Base-by-base conservation (phyloP, 2,113 vertebrate species). In the Gymnarchus niloticus region DNA sequence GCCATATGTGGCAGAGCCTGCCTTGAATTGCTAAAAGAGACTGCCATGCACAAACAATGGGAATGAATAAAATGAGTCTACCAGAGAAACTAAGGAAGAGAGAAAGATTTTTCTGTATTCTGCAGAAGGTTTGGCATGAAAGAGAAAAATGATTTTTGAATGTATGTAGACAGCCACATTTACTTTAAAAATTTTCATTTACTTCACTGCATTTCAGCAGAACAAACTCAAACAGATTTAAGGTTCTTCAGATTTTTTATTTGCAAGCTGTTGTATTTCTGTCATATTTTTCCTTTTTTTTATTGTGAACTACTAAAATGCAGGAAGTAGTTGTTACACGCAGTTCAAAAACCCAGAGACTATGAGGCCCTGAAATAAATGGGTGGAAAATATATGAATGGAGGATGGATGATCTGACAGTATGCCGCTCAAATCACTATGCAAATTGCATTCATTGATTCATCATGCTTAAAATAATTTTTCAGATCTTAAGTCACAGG, bases 1-100 rank as follows among this genome's bases (percentile, higher is more conserved):
- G 94, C 93, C 93, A 95, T 92, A 93, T 94, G 92, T 92, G 91
- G 93, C 89, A 89, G 93, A 89, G 94, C 94, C 94, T 94, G 92
- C 93, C 93, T 92, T 94, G 91, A 94, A 92, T 94, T 9, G 3
- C 69, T 12, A 49, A 81, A 73, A n/a, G 37, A 73, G 65, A 28
- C 65, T 69, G 3, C 61, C 25, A 73, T 12, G 25, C 25, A 28
- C 9, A 41, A 56, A 8, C 54, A 56, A 10, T 56, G 54, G 54
- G 6, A 6, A 56, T 56, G 10, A 56, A 10, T 56, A n/a, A n/a
- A n/a, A n/a, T n/a, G n/a, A n/a, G n/a, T n/a, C n/a, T n/a, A n/a
- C n/a, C n/a, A n/a, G n/a, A n/a, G 56, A 57, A 23, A 57, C 23
- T 23, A 23, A 0, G 3, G 56, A 6, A 23, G 21, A 23, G 56